Base-by-base conservation (phyloP, 2,888 invertebrate genomes). In the Rotaria magnacalcarata region DNA sequence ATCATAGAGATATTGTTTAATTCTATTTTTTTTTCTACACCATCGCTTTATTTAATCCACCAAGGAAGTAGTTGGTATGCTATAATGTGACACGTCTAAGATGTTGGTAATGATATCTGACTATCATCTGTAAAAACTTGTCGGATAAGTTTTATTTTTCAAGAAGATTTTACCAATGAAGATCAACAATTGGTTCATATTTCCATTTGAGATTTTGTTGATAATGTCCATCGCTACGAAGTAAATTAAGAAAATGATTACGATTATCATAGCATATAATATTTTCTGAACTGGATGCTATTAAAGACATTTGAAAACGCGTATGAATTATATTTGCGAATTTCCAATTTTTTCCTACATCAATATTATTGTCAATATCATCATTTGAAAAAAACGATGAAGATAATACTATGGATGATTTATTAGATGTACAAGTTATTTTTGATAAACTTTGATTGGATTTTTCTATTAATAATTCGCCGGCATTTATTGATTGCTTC, bases 241-340 rank as follows among this genome's bases (percentile, higher is more conserved):
- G 7, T 19, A 21, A 41, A 75, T 75, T 19, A 21, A 75, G 21
- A 3, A 24, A 21, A 75, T 75, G 2, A 24, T 21, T 47, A 4
- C 24, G 21, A 75, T 75, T 75, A 41, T 75, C 47, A 43, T 75
- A 75, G 21, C 75, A 75, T 75, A 75, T 7, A 11, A 75, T 47
- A 0, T 10, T 24, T 24, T 75, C 24, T 24, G 43, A 41, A 75
- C 47, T n/a, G 3, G 75, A 43, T 75, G 75, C 75, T 5, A 75
- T 75, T 75, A 75, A 75, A 43, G 41, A 75, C 21, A 47, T 75
- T 43, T 43, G 21, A 75, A 43, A 75, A 21, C 47, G 41, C 21
- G 75, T 75, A 75, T 47, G 75, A 75, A 75, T 41, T 75, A 75
- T 43, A 41, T 75, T 41, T 43, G 43, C 16, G 47, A 75, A 75